Percentiles rank a stretch among this genome's conserved stretches.
phyloP scores from a whole-genome alignment of 2,797 vertebrate genomes.

The Cynodonichthys magdalenae region DNA sequence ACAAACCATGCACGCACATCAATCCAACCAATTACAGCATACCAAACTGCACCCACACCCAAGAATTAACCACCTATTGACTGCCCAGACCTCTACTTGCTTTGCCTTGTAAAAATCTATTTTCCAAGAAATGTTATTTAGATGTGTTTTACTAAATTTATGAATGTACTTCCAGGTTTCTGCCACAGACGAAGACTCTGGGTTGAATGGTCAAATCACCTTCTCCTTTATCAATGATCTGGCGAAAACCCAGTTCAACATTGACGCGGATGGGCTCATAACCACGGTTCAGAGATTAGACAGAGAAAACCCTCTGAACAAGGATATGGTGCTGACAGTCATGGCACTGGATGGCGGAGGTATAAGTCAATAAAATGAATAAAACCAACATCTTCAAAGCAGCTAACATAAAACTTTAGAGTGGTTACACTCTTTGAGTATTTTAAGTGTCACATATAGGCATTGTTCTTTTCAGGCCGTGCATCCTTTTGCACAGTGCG shows the following conservation, averaged over 20 bases:
- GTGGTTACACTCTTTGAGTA: too few species aligned
- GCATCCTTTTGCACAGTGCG: conserved; percentile 95
- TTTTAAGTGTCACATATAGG: background rate
- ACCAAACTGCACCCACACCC: too few species aligned
- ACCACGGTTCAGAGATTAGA: conserved; percentile 89
- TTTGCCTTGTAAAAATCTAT: too few species aligned
- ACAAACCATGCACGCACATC: too few species aligned
- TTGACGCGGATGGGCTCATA: conserved; percentile 88
- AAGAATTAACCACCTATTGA: too few species aligned
- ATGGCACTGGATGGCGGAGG: conserved; percentile 96
- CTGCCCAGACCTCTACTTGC: too few species aligned
- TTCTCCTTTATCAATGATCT: conserved; percentile 95
- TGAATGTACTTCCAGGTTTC: conserved; percentile 69
- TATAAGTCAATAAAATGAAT: conserved; percentile 3
- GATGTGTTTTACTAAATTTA: conserved; percentile 5
- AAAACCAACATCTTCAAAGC: too few species aligned
- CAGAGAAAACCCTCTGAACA: conserved; percentile 90
- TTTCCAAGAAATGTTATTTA: too few species aligned
- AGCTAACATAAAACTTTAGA: background rate
- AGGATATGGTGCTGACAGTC: conserved; percentile 90
- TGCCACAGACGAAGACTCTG: conserved; percentile 91
- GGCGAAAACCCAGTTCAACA: conserved; percentile 89
- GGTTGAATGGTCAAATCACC: conserved; percentile 86
- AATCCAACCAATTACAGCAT: too few species aligned
- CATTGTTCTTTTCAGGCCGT: conserved; percentile 68